Evolutionary conservation across 2,888 invertebrate species (phyloP), one percentile per base, ranked within the genome.

Genomic region (Byasa hedistus): DNA sequence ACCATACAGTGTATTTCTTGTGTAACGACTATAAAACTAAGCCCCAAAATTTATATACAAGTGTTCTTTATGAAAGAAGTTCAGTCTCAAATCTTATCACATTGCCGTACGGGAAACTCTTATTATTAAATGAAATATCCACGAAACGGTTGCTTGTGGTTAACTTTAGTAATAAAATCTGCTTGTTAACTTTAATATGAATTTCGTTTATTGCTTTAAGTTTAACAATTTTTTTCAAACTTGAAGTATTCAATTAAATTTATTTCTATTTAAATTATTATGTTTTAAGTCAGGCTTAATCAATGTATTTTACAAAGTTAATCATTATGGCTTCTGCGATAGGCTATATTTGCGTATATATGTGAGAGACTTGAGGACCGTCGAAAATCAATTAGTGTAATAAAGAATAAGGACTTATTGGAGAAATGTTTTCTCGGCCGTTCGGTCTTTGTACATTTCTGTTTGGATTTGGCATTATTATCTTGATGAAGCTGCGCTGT

Each of bases 111-210:
- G 21, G 22, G 27, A 56, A 44, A 36, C 55, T 44, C 24, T 61
- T 61, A 57, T 57, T 57, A 63, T 57, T n/a, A 54, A 64, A 58
- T 64, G 58, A 54, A 58, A 64, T 58, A 24, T 24, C 54, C 36
- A 39, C 52, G 12, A 54, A 52, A 64, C 24, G 48, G 54, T 24
- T 39, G 54, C 51, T 52, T 54, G 39, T 64, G 24, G 39, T 24
- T 39, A 58, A 54, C 27, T 59, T 64, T 58, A 39, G 39, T 58
- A 58, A 64, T 54, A 63, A 62, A 54, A 54, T 15, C 24, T n/a
- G 61, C 39, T 54, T 55, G 23, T 55, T 44, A 62, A 24, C 22
- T 62, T 62, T 55, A 44, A 57, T 63, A 57, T 63, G 32, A 57
- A 48, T 63, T 63, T 51, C 21, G 57, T 51, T 44, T 19, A 44